Conservation (phyloP, 2,797 vertebrate genomes). For the Vultur gryphus region DNA sequence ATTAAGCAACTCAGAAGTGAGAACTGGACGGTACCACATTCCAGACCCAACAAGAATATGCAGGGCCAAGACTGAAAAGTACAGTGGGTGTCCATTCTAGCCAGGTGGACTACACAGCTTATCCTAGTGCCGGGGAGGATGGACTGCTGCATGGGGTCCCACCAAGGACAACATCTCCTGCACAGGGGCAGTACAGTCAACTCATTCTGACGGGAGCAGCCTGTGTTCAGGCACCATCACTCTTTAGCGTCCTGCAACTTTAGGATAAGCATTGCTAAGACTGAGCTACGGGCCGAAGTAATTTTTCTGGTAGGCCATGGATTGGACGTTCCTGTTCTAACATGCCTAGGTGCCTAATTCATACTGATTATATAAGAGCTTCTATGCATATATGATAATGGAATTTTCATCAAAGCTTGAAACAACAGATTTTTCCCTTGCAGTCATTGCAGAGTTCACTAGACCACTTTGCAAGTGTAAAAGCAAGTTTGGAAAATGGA, state of each 20-base stretch:
- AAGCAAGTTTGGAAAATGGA: neutral
- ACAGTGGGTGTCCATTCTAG: neutral
- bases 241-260: neutral
- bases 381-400: neutral
- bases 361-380: neutral
- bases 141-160: neutral
- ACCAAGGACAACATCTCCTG: neutral
- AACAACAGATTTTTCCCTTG: neutral
- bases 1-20: neutral
- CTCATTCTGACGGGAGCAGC: neutral
- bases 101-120: neutral
- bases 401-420: neutral
- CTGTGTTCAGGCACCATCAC: fast-evolving
- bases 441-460: neutral
- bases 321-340: neutral
- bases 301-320: neutral
- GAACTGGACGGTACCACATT: neutral
- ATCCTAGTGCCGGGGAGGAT: neutral
- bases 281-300: neutral
- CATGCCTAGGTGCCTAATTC: neutral
- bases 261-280: neutral
- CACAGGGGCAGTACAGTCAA: neutral
- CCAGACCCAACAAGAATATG: neutral
- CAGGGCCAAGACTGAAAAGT: neutral
- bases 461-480: neutral